These are phyloP conservation scores for Cephus rjabovi DNA, from an alignment of 2,888 invertebrate species.

Conservation along the genomic window DNA sequence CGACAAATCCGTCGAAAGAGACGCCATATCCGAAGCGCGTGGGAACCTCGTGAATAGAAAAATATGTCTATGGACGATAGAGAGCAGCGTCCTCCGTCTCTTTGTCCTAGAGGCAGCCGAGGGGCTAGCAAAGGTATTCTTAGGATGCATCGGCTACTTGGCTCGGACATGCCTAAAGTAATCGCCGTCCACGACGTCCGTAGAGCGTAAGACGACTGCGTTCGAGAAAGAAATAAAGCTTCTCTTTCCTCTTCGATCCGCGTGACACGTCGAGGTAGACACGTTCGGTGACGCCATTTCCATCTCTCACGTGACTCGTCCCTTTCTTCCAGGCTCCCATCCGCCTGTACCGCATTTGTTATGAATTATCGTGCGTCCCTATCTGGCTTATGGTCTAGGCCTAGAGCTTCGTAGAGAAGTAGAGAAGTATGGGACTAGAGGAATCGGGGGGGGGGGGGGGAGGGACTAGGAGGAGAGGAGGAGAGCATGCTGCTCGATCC, in stretches of 20 bases:
- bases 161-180: background rate
- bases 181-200: background rate
- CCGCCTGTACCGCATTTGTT: background rate
- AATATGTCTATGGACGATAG: background rate
- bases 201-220: background rate
- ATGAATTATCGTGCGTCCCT: background rate
- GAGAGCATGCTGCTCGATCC: constrained; percentile 29
- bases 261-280: background rate
- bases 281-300: background rate
- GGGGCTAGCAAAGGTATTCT: background rate
- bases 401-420: background rate
- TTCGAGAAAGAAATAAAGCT: background rate
- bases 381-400: background rate
- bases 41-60: background rate
- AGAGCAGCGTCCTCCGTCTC: background rate
- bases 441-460: background rate
- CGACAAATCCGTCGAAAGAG: background rate
- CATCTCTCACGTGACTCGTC: background rate
- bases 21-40: background rate
- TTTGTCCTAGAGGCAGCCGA: background rate
- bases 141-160: background rate
- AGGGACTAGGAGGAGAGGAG: constrained; percentile 15
- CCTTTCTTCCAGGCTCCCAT: background rate
- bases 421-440: background rate
- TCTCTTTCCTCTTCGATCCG: background rate